Base-by-base conservation (phyloP, 2,888 invertebrate species). In the Ophion costatus region DNA sequence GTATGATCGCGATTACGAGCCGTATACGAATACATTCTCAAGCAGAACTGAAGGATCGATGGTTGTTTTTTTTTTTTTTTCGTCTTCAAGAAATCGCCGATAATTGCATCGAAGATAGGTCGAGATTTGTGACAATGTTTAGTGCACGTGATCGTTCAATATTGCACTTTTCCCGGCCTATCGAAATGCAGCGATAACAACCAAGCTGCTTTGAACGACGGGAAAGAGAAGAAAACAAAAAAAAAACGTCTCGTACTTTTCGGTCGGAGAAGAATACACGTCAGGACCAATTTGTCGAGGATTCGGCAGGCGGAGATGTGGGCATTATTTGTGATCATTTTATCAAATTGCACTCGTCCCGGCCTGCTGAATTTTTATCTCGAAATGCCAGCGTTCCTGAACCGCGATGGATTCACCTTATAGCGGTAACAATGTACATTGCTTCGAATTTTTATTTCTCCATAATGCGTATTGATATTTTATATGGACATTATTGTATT, bases 141-240 rank as follows among this genome's bases (percentile, higher is more conserved):
- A 90, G 90, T 90, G 80, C 74, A 75, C 24, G 79, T 84, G 82
- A 80, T 86, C 80, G 83, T 86, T 87, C 90, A 94, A 94, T 94
- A 94, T 94, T 94, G 94, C 94, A 94, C 94, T 94, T 93, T 94
- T 94, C 94, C 94, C 94, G 94, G 94, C 94, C 94, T 94, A 93
- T 94, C 93, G 90, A 87, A 91, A 91, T 93, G 93, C 93, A 93
- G 88, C 83, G 83, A 88, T 89, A 29, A 86, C 87, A 75, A 82
- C 88, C 67, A 17, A 45, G 57, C 29, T 29, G 45, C 51, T 67
- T n/a, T 42, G 0, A 10, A 17, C 24, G 51, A 24, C 24, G 29
- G 11, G 57, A 22, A 17, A 3, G n/a, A 11, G 29, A 69, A 29
- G 20, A n/a, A 24, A 51, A n/a, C n/a, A 14, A 73, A 70, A 22